Conservation (phyloP, 2,888 invertebrate genomes). For the Pogonocherus hispidulus region DNA sequence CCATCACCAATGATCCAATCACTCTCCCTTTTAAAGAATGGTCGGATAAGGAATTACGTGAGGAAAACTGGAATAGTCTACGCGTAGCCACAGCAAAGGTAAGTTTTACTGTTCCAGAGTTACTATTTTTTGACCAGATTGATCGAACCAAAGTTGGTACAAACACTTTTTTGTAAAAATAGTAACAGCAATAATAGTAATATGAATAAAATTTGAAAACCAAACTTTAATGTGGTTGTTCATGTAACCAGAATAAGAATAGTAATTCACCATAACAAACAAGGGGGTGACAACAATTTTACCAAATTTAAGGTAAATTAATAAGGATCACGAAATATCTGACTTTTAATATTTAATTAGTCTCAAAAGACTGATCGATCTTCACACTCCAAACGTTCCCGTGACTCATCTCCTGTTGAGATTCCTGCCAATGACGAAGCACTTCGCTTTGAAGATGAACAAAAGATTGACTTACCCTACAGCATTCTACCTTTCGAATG, state of each 20-base stretch:
- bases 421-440: background rate
- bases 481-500: constrained; percentile 54
- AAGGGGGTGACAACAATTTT: no score
- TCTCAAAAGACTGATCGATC: background rate
- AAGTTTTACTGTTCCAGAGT: background rate
- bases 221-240: no score
- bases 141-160: no score
- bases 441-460: constrained; percentile 49
- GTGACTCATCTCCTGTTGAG: background rate
- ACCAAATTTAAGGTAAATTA: no score
- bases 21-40: constrained; percentile 59
- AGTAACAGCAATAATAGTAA: no score
- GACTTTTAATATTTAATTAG: no score
- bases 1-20: constrained; percentile 5
- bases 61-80: constrained; percentile 63
- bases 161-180: no score
- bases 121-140: no score
- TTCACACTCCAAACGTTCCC: background rate
- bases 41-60: constrained; percentile 60
- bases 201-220: no score
- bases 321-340: no score
- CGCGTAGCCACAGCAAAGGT: constrained; percentile 27
- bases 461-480: constrained; percentile 49
- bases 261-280: no score
- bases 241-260: no score